Base-by-base conservation (phyloP, 2,113 vertebrate genomes). In the Hyaena hyaena region DNA sequence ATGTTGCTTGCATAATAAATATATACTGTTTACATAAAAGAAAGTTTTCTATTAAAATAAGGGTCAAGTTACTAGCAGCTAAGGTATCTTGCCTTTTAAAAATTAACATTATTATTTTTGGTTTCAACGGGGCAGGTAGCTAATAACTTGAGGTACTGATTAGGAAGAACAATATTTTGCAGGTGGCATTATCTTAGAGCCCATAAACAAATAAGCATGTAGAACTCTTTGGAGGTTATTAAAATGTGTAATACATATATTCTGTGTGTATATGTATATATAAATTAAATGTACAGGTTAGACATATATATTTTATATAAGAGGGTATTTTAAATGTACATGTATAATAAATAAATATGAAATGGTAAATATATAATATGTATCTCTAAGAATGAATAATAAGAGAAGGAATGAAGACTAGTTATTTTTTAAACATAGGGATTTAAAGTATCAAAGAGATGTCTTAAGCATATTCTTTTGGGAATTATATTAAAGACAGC, bases 121-220 rank as follows among this genome's bases (percentile, higher is more conserved):
- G 12, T 88, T 81, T 80, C 50, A 58, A 0, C 24, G 19, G 8
- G 16, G 10, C 21, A 83, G 45, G 21, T 39, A 90, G 33, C 19
- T 77, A 77, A 58, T n/a, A 55, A 9, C 33, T 39, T 35, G 53
- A 87, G 39, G 28, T 74, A 35, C 3, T 24, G 14, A 63, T 79
- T 83, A 65, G 39, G 39, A 90, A 84, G 73, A 95, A 92, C 63
- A 84, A 39, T 28, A 83, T 58, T 88, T 95, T 83, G 12, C 31
- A 74, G 39, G 8, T 43, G 39, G 1, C 14, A 23, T 76, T 86
- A 83, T 81, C 31, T 58, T 90, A n/a, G 16, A 84, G 33, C 33
- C 28, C 69, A 90, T 48, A 39, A 89, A 53, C 61, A 84, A 91
- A 39, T 0, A 81, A 6, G 39, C 28, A 61, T 16, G 28, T 28